Evolutionary conservation across 2,888 invertebrate species (phyloP).

Genomic region (Trissolcus brochymenae): DNA sequence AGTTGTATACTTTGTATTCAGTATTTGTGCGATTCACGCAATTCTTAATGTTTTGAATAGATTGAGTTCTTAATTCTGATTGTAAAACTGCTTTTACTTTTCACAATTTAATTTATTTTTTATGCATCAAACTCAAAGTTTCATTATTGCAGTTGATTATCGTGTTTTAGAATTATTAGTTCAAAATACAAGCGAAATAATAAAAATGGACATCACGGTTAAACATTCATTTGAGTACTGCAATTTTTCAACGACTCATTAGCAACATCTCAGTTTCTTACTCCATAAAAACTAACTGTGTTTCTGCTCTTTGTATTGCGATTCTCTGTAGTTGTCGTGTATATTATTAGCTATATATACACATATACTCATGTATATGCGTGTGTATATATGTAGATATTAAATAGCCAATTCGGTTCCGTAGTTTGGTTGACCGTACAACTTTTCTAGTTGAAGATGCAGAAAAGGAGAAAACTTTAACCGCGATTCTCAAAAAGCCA

Average conservation of each 20-base stretch:
- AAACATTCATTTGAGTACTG: conserved; percentile 23
- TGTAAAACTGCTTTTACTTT: too few relatives aligned
- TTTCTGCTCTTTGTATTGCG: conserved; percentile 67
- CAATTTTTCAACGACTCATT: conserved; percentile 27
- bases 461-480: conserved; percentile 47
- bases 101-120: too few relatives aligned
- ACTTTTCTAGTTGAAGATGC: conserved; percentile 60
- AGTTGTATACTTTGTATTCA: too few relatives aligned
- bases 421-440: conserved; percentile 59
- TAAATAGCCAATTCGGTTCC: conserved; percentile 53
- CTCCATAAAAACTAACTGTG: conserved; percentile 62
- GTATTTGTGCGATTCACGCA: too few relatives aligned
- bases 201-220: conserved; percentile 1
- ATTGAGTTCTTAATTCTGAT: too few relatives aligned
- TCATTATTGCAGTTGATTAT: too few relatives aligned
- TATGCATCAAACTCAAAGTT: too few relatives aligned
- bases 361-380: conserved; percentile 38
- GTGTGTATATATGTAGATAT: conserved; percentile 47
- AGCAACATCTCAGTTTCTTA: conserved; percentile 58
- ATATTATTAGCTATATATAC: conserved; percentile 45
- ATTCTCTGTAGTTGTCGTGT: conserved; percentile 65
- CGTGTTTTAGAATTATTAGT: too few relatives aligned
- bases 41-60: too few relatives aligned
- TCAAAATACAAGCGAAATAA: background rate
- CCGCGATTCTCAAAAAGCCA: conserved; percentile 61